Evolutionary conservation across 2,113 vertebrate genomes (phyloP), one percentile per base, ranked within the genome.

Genomic region (Paratilapia polleni): DNA sequence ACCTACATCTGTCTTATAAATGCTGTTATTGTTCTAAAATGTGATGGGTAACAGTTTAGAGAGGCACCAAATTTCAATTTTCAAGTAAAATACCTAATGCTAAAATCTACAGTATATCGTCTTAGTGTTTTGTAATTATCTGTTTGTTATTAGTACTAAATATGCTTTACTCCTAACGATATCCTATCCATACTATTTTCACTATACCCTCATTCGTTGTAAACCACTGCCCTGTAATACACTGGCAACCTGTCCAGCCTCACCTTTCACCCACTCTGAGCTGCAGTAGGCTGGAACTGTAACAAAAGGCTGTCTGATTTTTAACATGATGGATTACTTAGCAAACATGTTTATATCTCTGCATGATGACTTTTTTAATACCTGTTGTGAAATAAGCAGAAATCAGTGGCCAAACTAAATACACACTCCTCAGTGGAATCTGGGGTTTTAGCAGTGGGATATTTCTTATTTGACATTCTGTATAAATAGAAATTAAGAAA

Each of bases 211-310:
- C 10, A 41, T 41, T 41, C 8, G 3, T 41, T 41, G 70, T 34
- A 64, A 73, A 78, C 81, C 80, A 10, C 47, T 5, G 75, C 87
- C 85, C 85, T 79, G 43, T 41, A 81, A 81, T 77, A 79, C 68
- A 80, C 41, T 9, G 47, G 64, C 66, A 52, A 20, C 66, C 43
- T 70, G 52, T n/a, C 43, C 17, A 31, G 26, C 24, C 66, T 14
- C 66, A 73, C 43, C 47, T 52, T 52, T 14, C 12, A 15, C 82
- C 64, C 20, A 73, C 9, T 70, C 24, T 70, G 43, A 73, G 66
- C 43, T 52, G 66, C 66, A 31, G 17, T 14, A 19, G 52, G 66
- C 28, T 73, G 66, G 66, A 49, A 12, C 9, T 2, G 12, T 49
- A 49, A 36, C 60, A 22, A 13, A 66, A 61, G 12, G 14, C 41